Base-by-base conservation (phyloP, 2,113 vertebrate species). In the Alosa alosa region DNA sequence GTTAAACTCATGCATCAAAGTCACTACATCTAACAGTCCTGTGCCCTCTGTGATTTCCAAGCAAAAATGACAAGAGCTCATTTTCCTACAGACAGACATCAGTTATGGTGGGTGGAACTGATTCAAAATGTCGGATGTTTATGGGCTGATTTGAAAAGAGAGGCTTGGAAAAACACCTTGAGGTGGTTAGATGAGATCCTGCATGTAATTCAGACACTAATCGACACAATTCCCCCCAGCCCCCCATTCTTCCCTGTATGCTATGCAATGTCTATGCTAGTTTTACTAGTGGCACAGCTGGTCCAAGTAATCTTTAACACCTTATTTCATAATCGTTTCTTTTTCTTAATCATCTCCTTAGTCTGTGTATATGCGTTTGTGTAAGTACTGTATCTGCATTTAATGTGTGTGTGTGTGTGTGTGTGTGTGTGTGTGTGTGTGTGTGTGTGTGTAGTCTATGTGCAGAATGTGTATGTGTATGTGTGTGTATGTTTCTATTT, bases 361-460 rank as follows among this genome's bases (percentile, higher is more conserved):
- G 60, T 22, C 60, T 25, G n/a, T 64, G 60, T 64, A 20, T 72
- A 9, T 31, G 64, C 8, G n/a, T 52, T 0, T 72, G 7, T 72
- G 64, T 25, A 1, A 6, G 25, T 13, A 31, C 31, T 31, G 31
- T 31, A 36, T 25, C 7, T 25, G 64, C 6, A 11, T 49, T 7
- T 49, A 36, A 9, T 25, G 64, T 72, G 64, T 81, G 78, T 18
- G 78, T 81, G 78, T 81, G 78, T 45, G 78, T 81, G 78, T 81
- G 39, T 81, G 78, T 81, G 78, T 44, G 78, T 45, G 78, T 81
- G 78, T 81, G 39, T 81, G 78, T 81, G 78, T 44, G 78, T 44
- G 36, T 81, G 78, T 44, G 78, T 44, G 78, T 17, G 78, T 44
- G 39, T 44, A 36, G 55, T 60, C 1, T 22, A 15, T 60, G 55